Conservation (phyloP, 2,113 vertebrate species). For the Amia ocellicauda region DNA sequence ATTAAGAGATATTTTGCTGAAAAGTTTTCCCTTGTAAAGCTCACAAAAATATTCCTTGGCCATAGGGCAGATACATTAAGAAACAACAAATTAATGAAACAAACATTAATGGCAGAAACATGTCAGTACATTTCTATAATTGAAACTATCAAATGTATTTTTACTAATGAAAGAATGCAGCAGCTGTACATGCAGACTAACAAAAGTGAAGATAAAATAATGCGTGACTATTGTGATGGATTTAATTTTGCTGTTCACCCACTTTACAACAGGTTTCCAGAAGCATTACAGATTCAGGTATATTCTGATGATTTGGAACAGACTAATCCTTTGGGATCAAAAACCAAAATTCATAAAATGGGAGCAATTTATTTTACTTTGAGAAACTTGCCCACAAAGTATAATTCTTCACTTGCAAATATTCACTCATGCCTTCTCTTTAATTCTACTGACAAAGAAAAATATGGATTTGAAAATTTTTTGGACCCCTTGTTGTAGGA, state of each 20-base stretch:
- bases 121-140: conserved; percentile 23
- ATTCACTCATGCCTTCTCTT: conserved; percentile 23
- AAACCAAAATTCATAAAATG: conserved; percentile 23
- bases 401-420: conserved; percentile 20
- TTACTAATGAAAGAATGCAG: conserved; percentile 10
- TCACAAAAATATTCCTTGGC: conserved; percentile 5
- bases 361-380: conserved; percentile 16
- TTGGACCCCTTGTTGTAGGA: conserved; percentile 9
- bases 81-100: conserved; percentile 12
- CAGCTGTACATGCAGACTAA: not conserved
- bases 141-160: conserved; percentile 23
- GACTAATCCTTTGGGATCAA: conserved; percentile 18
- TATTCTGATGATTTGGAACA: conserved; percentile 22
- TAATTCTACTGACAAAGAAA: conserved; percentile 19
- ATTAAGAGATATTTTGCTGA: conserved; percentile 18
- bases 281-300: conserved; percentile 13
- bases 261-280: conserved; percentile 17
- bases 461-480: conserved; percentile 17
- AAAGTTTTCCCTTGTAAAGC: conserved; percentile 9
- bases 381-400: conserved; percentile 17
- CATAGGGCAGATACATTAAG: conserved; percentile 24
- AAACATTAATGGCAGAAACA: conserved; percentile 12
- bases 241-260: conserved; percentile 12
- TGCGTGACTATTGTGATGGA: conserved; percentile 19
- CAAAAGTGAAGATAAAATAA: conserved; percentile 12